Evolutionary conservation across 1,140 invertebrate genomes (phyloP), one percentile per base, ranked within the genome.

Genomic region (Dendrolimus kikuchii): DNA sequence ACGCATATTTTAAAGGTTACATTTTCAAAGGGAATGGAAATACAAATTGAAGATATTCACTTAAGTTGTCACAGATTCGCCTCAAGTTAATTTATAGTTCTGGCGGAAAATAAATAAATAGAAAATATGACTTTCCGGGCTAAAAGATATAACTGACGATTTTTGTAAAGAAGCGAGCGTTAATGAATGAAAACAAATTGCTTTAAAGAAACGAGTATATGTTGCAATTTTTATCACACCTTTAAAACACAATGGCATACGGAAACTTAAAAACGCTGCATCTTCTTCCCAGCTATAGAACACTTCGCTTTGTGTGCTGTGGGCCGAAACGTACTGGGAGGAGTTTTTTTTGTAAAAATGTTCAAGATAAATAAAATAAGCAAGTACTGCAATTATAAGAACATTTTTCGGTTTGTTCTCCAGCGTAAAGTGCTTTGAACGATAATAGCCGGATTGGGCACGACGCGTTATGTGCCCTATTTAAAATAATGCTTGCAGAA

Each of bases 181-280:
- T 66, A 70, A 75, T 71, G 66, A 68, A 62, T 59, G 53, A 55
- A 44, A 66, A 68, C 58, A 51, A 54, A 64, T 58, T 57, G 50
- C 61, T 57, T 62, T 70, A 62, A 52, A 56, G 57, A 59, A 64
- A 50, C 56, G 64, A 60, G 36, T 10, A 51, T 51, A 10, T 38
- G 8, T 7, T 38, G 56, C 47, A 61, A 51, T 8, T 6, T 38
- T 37, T 5, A 51, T 38, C 38, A 44, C 44, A 9, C 6, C n/a
- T 6, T 38, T 9, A 51, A 2, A 23, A 23, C 23, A 23, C 1
- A 23, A 23, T 23, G 23, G 23, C 23, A 23, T 23, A 23, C 23
- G 23, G 23, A 23, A 23, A 23, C 23, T 3, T 23, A 23, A 1
- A 23, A 3, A 23, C 23, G 23, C 23, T 23, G 23, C 1, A 23